Evolutionary conservation across 2,113 vertebrate species (phyloP), one percentile per base, ranked within the genome.

Genomic region (Chroicocephalus ridibundus): DNA sequence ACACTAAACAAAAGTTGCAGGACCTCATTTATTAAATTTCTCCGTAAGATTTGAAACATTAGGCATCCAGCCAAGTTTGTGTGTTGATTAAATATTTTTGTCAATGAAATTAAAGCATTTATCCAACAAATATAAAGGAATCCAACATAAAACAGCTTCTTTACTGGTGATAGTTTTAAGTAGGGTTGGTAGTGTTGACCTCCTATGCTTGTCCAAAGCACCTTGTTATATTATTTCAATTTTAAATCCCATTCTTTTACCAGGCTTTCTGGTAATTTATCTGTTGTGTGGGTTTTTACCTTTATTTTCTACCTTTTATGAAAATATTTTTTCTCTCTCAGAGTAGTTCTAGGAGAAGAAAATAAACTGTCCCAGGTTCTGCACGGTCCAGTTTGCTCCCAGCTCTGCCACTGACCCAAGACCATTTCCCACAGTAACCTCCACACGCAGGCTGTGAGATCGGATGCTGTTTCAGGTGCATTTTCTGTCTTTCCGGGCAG

Each of bases 81-180:
- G 34, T 38, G 95, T 76, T 93, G 51, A 69, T 87, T 49, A 96
- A 94, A 76, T 89, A 91, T 91, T 94, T 96, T 78, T 76, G 58
- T 62, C 65, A 78, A 44, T 68, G 44, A 71, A 91, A 90, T 93
- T 78, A 69, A 20, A 87, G 14, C 66, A 51, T 90, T 93, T 93
- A 77, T 75, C 51, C 71, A 92, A 90, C 88, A 95, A 88, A 96
- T 55, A 82, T 29, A 57, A 82, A 25, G 18, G 34, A 90, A 78
- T 47, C 22, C 24, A 77, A 61, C 36, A 71, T 16, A 83, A 71
- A 81, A 1, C 16, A 72, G 9, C 5, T 60, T 27, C 46, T 68
- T 91, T 64, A 34, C 4, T 32, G 20, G 11, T 42, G 51, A 77
- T 9, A 2, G 1, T 42, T 31, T 58, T 58, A 74, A 74, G 47